Evolutionary conservation across 1,140 invertebrate genomes (phyloP).

Genomic region (Orchesella cincta): DNA sequence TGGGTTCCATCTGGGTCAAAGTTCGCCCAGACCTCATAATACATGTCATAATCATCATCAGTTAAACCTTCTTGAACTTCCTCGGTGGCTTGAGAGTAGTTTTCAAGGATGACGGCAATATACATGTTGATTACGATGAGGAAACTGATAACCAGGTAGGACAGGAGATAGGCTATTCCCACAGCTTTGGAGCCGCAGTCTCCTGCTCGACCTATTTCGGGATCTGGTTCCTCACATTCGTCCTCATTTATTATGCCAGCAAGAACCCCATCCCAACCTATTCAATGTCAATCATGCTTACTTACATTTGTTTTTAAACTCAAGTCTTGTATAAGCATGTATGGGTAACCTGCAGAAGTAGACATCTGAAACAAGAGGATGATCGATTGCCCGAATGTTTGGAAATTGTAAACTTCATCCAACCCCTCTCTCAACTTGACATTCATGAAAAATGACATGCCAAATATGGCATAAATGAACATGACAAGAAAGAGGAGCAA

Average conservation of each 20-base stretch:
- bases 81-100: conserved; percentile 67
- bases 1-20: conserved; percentile 65
- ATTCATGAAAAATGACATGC: conserved; percentile 66
- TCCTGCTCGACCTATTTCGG: conserved; percentile 81
- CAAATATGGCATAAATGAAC: conserved; percentile 67
- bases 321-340: background rate
- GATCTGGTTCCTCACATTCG: conserved; percentile 82
- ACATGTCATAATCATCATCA: conserved; percentile 65
- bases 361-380: conserved; percentile 83
- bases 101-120: conserved; percentile 67
- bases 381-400: conserved; percentile 63
- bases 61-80: conserved; percentile 66
- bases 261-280: conserved; percentile 95
- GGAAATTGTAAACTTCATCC: conserved; percentile 65
- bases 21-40: conserved; percentile 66
- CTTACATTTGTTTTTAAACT: background rate
- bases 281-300: conserved; percentile 67
- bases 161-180: conserved; percentile 75
- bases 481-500: conserved; percentile 65
- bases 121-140: conserved; percentile 69
- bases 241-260: conserved; percentile 94
- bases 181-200: conserved; percentile 90
- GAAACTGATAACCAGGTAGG: conserved; percentile 64
- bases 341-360: conserved; percentile 60
- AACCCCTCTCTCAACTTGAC: conserved; percentile 59